A percentile compares a stretch with the other conserved stretches of the same genome.
Evolutionary conservation across 2,888 invertebrate genomes (phyloP).

Genomic region (Deilephila elpenor): DNA sequence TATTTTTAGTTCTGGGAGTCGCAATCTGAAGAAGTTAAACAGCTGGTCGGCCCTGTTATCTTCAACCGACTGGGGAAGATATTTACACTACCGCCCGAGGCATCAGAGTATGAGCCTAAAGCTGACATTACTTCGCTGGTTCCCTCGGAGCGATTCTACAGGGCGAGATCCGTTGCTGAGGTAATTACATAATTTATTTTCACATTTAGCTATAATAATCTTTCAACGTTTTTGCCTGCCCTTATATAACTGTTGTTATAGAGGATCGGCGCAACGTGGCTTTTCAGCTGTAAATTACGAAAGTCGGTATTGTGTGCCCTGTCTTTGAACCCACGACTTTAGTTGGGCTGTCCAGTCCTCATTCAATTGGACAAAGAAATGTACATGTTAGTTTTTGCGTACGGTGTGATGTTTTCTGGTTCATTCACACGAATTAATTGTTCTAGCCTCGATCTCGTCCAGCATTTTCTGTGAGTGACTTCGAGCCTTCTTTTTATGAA

Average conservation of each 20-base stretch:
- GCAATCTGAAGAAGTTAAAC: constrained; percentile 61
- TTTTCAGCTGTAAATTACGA: no score
- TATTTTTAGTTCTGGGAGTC: constrained; percentile 75
- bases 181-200: constrained; percentile 35
- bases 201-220: no score
- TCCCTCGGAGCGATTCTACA: constrained; percentile 63
- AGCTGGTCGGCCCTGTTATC: constrained; percentile 66
- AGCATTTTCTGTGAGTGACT: constrained; percentile 56
- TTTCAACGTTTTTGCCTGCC: no score
- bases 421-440: not conserved
- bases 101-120: constrained; percentile 53
- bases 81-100: constrained; percentile 61
- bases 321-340: no score
- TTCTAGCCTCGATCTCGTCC: constrained; percentile 42
- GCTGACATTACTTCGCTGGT: constrained; percentile 51
- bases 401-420: no score
- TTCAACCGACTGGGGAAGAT: constrained; percentile 70
- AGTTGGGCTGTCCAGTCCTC: no score
- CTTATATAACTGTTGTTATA: no score
- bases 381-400: no score
- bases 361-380: no score
- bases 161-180: constrained; percentile 36
- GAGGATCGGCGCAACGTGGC: no score
- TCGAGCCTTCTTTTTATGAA: constrained; percentile 40
- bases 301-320: no score